Conservation (phyloP, 2,113 vertebrate genomes). For the Nothoprocta perdicaria region DNA sequence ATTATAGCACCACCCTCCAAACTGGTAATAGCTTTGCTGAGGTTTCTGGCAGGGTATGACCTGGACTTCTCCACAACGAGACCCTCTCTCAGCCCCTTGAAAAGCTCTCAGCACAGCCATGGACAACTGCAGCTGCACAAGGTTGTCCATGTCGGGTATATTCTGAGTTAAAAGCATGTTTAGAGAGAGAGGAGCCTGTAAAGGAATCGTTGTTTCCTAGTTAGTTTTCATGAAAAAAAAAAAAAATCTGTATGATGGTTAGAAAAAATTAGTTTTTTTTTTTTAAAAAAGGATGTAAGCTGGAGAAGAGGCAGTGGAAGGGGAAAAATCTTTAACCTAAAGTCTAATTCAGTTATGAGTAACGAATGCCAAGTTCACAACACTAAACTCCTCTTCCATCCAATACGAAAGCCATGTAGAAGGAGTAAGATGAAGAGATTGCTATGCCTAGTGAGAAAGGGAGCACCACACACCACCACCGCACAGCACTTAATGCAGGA, state of each 20-base stretch:
- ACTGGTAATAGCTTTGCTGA: background rate
- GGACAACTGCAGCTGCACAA: background rate
- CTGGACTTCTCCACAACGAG: background rate
- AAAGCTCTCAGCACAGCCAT: background rate
- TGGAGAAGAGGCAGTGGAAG: background rate
- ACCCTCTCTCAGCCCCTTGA: background rate
- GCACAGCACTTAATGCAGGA: constrained; percentile 26
- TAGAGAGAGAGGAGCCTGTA: background rate
- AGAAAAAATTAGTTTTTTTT: background rate
- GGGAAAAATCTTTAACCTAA: background rate
- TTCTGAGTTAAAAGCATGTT: background rate
- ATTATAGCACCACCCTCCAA: background rate
- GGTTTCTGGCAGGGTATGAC: background rate
- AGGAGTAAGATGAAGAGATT: background rate
- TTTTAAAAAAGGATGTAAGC: background rate
- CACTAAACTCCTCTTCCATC: background rate
- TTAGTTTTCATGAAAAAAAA: background rate
- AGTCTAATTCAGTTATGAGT: background rate
- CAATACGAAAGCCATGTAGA: background rate
- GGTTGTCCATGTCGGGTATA: background rate
- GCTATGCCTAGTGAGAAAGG: background rate
- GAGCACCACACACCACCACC: background rate
- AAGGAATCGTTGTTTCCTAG: constrained; percentile 5
- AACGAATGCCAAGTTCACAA: background rate
- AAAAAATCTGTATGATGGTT: background rate